phyloP scores from a whole-genome alignment of 2,888 invertebrate genomes.

The Piscicola geometra region DNA sequence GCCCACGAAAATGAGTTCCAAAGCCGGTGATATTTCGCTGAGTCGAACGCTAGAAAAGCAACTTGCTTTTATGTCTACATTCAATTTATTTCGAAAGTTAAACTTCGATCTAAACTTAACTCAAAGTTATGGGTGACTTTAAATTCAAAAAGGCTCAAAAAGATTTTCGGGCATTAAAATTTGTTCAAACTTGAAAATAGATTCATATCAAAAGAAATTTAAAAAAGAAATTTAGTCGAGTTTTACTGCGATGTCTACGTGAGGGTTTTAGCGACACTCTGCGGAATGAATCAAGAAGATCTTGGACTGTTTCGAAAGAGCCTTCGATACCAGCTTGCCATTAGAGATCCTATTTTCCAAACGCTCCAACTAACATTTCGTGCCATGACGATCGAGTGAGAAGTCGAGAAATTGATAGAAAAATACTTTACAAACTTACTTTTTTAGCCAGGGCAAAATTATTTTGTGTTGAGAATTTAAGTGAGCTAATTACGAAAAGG shows the following conservation, averaged over 20 bases:
- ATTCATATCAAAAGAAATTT: background rate
- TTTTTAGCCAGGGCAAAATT: too few species aligned
- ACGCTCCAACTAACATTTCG: background rate
- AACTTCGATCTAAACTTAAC: too few species aligned
- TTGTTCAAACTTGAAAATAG: background rate
- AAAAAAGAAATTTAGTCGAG: background rate
- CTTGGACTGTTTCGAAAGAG: too few species aligned
- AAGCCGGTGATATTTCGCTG: background rate
- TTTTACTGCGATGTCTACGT: background rate
- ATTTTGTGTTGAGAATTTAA: too few species aligned
- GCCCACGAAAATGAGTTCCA: background rate
- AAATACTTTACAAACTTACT: too few species aligned
- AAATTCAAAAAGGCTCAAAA: too few species aligned
- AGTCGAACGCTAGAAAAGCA: background rate
- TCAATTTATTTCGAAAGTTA: too few species aligned
- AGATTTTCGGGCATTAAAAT: background rate
- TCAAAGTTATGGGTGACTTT: too few species aligned
- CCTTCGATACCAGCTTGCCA: background rate
- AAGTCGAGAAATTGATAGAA: too few species aligned
- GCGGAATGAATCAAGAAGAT: background rate
- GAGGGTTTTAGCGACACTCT: background rate
- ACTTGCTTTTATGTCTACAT: too few species aligned
- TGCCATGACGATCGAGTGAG: too few species aligned
- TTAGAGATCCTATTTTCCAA: background rate
- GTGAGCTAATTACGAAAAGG: too few species aligned